Evolutionary conservation across 2,113 vertebrate genomes (phyloP).

Genomic region (Corydoras sp.): DNA sequence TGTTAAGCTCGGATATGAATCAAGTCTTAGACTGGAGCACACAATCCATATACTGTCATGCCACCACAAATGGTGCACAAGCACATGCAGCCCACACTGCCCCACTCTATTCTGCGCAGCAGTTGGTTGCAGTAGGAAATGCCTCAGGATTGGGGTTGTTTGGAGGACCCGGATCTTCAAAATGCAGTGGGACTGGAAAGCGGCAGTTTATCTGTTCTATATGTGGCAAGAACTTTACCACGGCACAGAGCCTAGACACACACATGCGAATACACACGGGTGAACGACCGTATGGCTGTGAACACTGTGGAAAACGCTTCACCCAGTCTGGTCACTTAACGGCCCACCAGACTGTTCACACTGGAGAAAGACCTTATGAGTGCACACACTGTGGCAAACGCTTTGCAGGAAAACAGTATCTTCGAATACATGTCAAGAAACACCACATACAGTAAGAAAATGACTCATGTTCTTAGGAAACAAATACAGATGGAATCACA

Average conservation of each 20-base stretch:
- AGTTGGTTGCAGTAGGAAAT: slow-evolving; percentile 34
- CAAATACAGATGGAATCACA: too few relatives aligned
- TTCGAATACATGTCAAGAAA: slow-evolving; percentile 59
- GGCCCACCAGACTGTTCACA: slow-evolving; percentile 65
- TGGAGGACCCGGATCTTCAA: slow-evolving; percentile 21
- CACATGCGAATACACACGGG: slow-evolving; percentile 38
- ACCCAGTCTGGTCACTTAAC: slow-evolving; percentile 59
- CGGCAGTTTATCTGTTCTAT: slow-evolving; percentile 43
- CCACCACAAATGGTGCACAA: slow-evolving; percentile 15
- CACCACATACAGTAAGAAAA: slow-evolving; percentile 23
- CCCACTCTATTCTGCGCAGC: slow-evolving; percentile 30
- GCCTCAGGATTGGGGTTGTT: slow-evolving; percentile 35
- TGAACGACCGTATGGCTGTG: slow-evolving; percentile 32
- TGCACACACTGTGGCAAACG: slow-evolving; percentile 62
- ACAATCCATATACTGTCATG: slow-evolving; percentile 18
- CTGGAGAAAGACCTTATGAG: slow-evolving; percentile 63
- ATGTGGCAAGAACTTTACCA: slow-evolving; percentile 43
- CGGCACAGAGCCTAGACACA: slow-evolving; percentile 41
- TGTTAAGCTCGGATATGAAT: slow-evolving; percentile 21
- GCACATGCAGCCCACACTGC: slow-evolving; percentile 24
- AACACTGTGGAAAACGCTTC: slow-evolving; percentile 59
- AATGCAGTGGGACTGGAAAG: slow-evolving; percentile 10
- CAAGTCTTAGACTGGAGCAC: slow-evolving; percentile 37
- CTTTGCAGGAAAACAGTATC: slow-evolving; percentile 67
- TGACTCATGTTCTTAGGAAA: background rate